Base-by-base conservation (phyloP, 1,140 invertebrate genomes). In the Campoletis sonorensis region DNA sequence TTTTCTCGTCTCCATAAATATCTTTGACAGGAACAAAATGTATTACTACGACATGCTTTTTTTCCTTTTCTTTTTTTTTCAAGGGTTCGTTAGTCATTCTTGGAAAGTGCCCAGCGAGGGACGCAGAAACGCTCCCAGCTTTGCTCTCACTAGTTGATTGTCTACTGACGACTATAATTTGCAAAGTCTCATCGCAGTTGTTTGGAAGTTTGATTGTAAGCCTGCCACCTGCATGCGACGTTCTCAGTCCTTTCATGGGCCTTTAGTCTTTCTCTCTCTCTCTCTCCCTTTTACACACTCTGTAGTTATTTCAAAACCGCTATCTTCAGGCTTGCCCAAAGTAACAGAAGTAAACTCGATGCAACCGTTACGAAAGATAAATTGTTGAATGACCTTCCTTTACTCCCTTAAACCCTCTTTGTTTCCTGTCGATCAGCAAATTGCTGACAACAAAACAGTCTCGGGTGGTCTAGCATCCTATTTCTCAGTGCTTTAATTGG, bases 281-380 rank as follows among this genome's bases (percentile, higher is more conserved):
- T 45, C 54, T 58, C 18, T 58, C 16, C 3, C 54, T 13, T 23
- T 8, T 10, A 8, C 5, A 8, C 1, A 21, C 54, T 58, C 54
- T 58, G 54, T 23, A 21, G 21, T 58, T 58, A 58, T 58, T 23
- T 58, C 54, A 21, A 58, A 4, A n/a, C 54, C 21, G 5, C 21
- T 58, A 58, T 58, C 54, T n/a, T 1, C 16, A n/a, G 1, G 13
- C 21, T n/a, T 58, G 54, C 54, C 4, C 3, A 58, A 23, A 18
- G 18, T n/a, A n/a, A n/a, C 54, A 58, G 1, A 58, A 58, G 54
- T 68, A 7, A 23, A 68, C 16, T 68, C 64, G 64, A 68, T 68
- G 5, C 26, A 68, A 68, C 10, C n/a, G 7, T 18, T n/a, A 71
- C 33, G 33, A 71, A 71, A 71, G 30, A 71, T 13, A 40, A 71